Percentiles rank a stretch among this genome's conserved stretches.
phyloP scores from a whole-genome alignment of 2,797 vertebrate species.

The Danio jaintianensis region DNA sequence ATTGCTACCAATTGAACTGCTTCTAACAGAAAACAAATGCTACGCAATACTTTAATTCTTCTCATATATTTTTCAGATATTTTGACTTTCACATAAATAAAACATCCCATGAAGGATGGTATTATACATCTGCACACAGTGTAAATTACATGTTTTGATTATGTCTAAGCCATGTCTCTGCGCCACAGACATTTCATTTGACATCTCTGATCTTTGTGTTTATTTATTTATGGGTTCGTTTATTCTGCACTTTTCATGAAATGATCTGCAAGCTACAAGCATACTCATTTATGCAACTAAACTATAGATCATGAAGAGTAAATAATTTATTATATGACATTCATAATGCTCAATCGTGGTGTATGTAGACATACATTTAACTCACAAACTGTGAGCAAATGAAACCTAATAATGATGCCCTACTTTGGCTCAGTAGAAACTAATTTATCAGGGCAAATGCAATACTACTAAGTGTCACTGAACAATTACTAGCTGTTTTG shows the following conservation, averaged over 20 bases:
- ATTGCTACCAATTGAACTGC: not conserved
- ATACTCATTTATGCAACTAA: not conserved
- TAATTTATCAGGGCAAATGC: conserved; percentile 25
- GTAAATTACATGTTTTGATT: not conserved
- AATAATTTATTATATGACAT: conserved; percentile 28
- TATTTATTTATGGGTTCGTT: not conserved
- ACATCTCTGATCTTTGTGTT: not conserved
- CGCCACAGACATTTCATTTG: not conserved
- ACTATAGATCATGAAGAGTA: not conserved
- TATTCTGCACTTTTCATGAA: not conserved
- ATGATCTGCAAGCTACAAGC: not conserved
- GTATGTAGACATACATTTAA: not conserved
- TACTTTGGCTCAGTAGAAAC: not conserved
- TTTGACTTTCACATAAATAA: conserved; percentile 10
- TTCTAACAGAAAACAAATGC: conserved; percentile 41
- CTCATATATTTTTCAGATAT: not conserved
- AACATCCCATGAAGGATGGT: not conserved
- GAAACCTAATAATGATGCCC: not conserved
- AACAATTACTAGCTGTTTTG: conserved; percentile 15
- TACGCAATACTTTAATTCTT: not conserved
- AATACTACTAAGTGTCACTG: not conserved
- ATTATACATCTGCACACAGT: not conserved
- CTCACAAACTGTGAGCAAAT: conserved; percentile 4
- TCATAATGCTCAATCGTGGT: not conserved
- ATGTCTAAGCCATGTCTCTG: not conserved